Base-by-base conservation (phyloP, 1,140 invertebrate species). In the Dendrolimus kikuchii region DNA sequence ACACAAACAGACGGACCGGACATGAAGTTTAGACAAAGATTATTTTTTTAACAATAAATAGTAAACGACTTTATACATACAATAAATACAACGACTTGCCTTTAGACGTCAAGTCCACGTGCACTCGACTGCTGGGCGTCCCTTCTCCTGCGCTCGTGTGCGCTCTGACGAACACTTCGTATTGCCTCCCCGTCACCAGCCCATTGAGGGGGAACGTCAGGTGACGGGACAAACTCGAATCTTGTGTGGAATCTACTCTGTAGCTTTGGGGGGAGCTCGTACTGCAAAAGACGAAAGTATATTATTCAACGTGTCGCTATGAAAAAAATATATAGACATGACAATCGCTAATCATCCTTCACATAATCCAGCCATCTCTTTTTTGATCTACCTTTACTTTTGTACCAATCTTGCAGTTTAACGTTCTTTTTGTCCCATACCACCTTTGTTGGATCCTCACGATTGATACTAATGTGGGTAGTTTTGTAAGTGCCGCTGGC, bases 151-250 rank as follows among this genome's bases (percentile, higher is more conserved):
- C 90, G 2, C 89, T 87, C 1, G 94, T 96, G 5, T 92, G 92
- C 2, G 95, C 94, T 6, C 93, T 92, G 5, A 95, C 93, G 90
- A 94, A 96, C 71, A 95, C 94, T 74, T 96, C 94, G 70, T 96
- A 95, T 49, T 91, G 87, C 71, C 92, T 90, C 53, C 91, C 91
- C 58, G 92, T 89, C 5, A 86, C 81, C 10, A 93, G 81, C 38
- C 90, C 91, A 7, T 90, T 81, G n/a, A 93, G 75, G 57, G 92
- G 90, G 76, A 89, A 90, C 0, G 70, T 75, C 5, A 80, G 55
- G 46, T 81, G 76, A 5, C 71, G 62, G 0, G 66, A 67, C 6
- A 62, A 38, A 36, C 60, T 65, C 0, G 62, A 66, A 10, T 77
- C 77, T 48, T 68, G 68, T 0, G 59, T 64, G 0, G 72, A 43